Percentiles rank a stretch among this genome's conserved stretches.
Evolutionary conservation across 2,888 invertebrate genomes (phyloP).

Genomic region (Serripes groenlandicus): DNA sequence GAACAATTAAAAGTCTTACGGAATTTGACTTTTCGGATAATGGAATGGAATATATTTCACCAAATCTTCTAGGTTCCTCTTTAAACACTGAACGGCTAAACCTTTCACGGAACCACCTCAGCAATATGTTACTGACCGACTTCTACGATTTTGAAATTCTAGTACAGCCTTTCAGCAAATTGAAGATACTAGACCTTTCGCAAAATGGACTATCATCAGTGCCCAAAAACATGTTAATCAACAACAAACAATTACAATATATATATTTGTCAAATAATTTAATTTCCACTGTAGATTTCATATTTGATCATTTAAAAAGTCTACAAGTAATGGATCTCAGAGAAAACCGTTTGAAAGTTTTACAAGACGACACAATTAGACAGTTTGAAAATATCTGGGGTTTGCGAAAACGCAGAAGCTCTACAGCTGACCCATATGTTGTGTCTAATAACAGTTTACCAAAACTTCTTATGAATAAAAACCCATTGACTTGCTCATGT

Average conservation of each 20-base stretch:
- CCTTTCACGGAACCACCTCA: constrained; percentile 14
- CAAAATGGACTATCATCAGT: constrained; percentile 9
- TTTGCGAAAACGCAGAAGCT: neutral
- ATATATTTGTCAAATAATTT: constrained; percentile 19
- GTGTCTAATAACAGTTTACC: neutral
- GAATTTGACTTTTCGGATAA: constrained; percentile 29
- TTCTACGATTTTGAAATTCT: constrained; percentile 6
- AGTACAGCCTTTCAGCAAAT: neutral
- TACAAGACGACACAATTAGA: neutral
- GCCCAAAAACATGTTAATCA: constrained; percentile 10
- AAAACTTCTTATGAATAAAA: neutral
- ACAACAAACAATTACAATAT: neutral
- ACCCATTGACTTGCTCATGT: constrained; percentile 20
- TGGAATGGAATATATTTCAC: constrained; percentile 20
- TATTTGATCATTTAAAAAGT: constrained; percentile 12
- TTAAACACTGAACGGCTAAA: constrained; percentile 8
- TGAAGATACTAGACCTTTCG: constrained; percentile 5
- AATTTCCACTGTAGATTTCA: constrained; percentile 3
- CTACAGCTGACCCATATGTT: neutral
- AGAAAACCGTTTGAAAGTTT: constrained; percentile 1
- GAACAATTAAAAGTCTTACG: neutral
- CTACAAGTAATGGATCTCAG: constrained; percentile 20
- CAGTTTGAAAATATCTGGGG: neutral
- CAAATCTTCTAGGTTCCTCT: constrained; percentile 1
- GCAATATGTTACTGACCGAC: neutral